These are phyloP conservation scores for Acrocephalus scirpaceus DNA, from an alignment of 2,797 vertebrate species.

Conservation along the genomic window DNA sequence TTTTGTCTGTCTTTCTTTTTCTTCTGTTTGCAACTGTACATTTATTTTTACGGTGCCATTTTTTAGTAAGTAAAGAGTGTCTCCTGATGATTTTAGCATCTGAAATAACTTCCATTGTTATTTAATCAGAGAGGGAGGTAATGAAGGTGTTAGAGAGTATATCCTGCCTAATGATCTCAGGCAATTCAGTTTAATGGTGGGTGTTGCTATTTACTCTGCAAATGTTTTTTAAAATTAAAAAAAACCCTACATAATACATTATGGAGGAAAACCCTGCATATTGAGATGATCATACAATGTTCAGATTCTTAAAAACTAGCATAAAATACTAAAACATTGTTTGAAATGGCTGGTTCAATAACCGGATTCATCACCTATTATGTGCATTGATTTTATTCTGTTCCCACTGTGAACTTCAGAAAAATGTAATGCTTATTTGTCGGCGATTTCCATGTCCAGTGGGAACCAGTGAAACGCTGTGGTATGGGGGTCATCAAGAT, in stretches of 20 bases:
- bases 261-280: background rate
- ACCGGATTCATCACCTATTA: background rate
- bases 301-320: background rate
- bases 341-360: background rate
- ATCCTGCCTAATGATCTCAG: constrained; percentile 2
- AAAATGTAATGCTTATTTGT: background rate
- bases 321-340: background rate
- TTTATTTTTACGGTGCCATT: background rate
- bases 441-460: background rate
- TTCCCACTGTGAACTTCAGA: background rate
- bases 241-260: background rate
- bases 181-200: background rate
- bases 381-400: background rate
- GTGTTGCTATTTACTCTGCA: background rate
- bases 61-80: background rate
- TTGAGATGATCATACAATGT: background rate
- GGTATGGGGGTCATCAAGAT: background rate
- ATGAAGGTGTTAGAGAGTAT: background rate
- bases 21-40: background rate
- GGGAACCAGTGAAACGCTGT: background rate
- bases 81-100: background rate
- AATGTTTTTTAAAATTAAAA: background rate
- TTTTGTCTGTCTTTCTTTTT: background rate
- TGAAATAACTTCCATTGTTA: constrained; percentile 5
- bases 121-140: background rate